Evolutionary conservation across 2,888 invertebrate genomes (phyloP), one percentile per base, ranked within the genome.

Genomic region (Ichneumoninae sp.): DNA sequence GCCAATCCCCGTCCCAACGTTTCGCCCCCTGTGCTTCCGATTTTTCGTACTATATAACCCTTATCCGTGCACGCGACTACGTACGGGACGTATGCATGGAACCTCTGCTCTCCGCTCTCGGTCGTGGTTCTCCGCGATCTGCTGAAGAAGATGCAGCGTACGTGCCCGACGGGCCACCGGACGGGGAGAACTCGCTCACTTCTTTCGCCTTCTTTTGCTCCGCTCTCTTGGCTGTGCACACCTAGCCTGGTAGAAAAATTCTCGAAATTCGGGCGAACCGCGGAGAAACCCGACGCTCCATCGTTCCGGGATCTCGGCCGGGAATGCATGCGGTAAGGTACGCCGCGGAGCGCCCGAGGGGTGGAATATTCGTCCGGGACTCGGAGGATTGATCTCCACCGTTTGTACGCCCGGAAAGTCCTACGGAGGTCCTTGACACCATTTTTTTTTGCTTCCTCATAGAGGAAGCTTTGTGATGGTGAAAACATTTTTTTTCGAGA

Each of bases 1-100:
- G 81, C 84, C 81, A 82, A 81, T 70, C 68, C 81, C 68, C 83
- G 63, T 71, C 16, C 71, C 65, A 13, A 47, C 54, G 16, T 4
- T 44, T 47, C 33, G 2, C 26, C 26, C 22, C 1, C 60, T 10
- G 68, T 7, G 68, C 69, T 75, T 83, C 79, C 70, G 63, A 79
- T 79, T 83, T 83, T 83, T 52, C 74, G 8, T 30, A 22, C 60
- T 22, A 5, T 36, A 65, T 60, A 30, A 36, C 26, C 66, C 47
- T 16, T 52, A 66, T 22, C 65, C 65, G 22, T 22, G 36, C 33
- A 65, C 52, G 65, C 47, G 69, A 40, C 57, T 36, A 26, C 63
- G 63, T 63, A 60, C 26, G 40, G 40, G n/a, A 60, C 66, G 66
- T 63, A 63, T 63, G 60, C 60, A 63, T 13, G 30, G 60, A 63